These are phyloP conservation scores for Acanthopagrus latus DNA, from an alignment of 2,797 vertebrate species.

Conservation along the genomic window DNA sequence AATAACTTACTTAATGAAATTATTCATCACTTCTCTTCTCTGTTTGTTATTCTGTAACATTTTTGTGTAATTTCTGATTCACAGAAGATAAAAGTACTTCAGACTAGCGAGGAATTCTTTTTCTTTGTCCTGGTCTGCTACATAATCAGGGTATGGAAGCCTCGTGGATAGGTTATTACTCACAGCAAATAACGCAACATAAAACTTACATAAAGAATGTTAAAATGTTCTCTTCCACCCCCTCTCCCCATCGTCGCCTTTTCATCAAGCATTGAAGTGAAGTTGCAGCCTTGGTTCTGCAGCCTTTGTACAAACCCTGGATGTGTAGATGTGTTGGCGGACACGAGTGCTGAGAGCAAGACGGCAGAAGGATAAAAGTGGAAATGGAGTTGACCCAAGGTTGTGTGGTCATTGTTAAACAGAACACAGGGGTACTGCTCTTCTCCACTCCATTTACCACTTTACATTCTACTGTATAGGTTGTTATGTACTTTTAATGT, in stretches of 20 bases:
- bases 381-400: constrained; percentile 54
- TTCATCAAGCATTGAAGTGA: constrained; percentile 30
- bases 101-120: background rate
- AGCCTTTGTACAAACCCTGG: constrained; percentile 27
- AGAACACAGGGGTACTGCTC: background rate
- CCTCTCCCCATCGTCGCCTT: constrained; percentile 5
- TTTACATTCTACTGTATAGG: background rate
- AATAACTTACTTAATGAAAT: background rate
- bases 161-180: constrained; percentile 31
- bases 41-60: background rate
- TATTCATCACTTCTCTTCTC: background rate
- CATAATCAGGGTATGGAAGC: constrained; percentile 8
- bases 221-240: constrained; percentile 20
- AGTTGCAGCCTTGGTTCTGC: constrained; percentile 58
- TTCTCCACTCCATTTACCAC: background rate
- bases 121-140: background rate
- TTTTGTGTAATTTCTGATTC: constrained; percentile 4
- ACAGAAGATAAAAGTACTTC: background rate
- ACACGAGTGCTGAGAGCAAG: constrained; percentile 17
- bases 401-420: constrained; percentile 38
- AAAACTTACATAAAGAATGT: background rate
- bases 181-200: constrained; percentile 41
- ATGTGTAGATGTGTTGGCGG: constrained; percentile 26
- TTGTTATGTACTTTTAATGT: background rate
- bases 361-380: constrained; percentile 36